phyloP scores from a whole-genome alignment of 2,888 invertebrate species.

The Cheilosia pagana region DNA sequence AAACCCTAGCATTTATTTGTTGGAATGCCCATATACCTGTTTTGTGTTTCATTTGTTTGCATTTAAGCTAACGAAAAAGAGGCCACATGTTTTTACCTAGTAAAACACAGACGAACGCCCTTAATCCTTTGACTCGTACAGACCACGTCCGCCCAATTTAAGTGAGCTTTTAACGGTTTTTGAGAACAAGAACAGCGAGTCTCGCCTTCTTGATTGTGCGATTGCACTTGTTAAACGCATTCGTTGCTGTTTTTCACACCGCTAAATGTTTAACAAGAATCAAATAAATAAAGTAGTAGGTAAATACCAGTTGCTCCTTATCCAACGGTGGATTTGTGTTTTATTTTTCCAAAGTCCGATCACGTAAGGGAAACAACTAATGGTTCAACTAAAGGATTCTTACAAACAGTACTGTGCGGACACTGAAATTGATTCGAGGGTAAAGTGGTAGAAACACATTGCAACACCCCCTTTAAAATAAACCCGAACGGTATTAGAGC shows the following conservation, averaged over 20 bases:
- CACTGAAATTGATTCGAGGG: constrained; percentile 36
- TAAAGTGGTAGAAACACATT: background rate
- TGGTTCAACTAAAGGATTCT: constrained; percentile 37
- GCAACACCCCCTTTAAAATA: background rate
- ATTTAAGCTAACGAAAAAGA: too few species aligned
- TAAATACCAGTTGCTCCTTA: background rate
- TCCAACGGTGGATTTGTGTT: constrained; percentile 10
- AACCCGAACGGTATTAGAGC: background rate
- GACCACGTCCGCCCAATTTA: constrained; percentile 21
- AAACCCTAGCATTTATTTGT: too few species aligned
- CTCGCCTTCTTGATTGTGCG: background rate
- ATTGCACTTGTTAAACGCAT: background rate
- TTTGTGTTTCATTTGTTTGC: too few species aligned
- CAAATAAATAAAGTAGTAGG: constrained; percentile 1
- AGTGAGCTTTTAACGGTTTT: constrained; percentile 10
- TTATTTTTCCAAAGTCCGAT: constrained; percentile 25
- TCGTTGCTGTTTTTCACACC: background rate
- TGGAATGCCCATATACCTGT: too few species aligned
- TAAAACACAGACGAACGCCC: background rate
- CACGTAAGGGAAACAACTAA: constrained; percentile 48
- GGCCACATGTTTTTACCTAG: too few species aligned
- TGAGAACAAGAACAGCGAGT: background rate
- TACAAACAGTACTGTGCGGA: background rate
- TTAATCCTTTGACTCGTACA: background rate
- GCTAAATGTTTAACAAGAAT: background rate